phyloP scores from a whole-genome alignment of 2,888 invertebrate genomes.

The Tenthredo notha region DNA sequence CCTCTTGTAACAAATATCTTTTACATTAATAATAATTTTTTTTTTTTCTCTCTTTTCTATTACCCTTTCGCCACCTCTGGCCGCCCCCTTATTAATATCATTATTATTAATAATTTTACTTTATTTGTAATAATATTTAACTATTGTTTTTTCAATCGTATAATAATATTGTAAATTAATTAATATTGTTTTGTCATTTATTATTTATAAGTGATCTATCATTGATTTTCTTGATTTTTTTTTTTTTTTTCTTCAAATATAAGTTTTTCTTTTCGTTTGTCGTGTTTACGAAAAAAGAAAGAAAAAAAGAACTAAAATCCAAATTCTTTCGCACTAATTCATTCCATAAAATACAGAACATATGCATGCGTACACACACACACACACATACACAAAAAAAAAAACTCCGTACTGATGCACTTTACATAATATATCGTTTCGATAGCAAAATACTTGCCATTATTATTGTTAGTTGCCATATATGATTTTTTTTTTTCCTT shows the following conservation, averaged over 20 bases:
- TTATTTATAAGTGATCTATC: conserved; percentile 23
- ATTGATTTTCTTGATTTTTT: conserved; percentile 23
- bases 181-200: conserved; percentile 8
- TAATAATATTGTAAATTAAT: conserved; percentile 30
- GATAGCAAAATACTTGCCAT: conserved; percentile 73
- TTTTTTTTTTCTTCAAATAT: background rate
- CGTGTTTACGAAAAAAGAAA: conserved; percentile 11
- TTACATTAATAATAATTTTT: background rate
- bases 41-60: background rate
- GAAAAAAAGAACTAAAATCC: background rate
- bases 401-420: conserved; percentile 12
- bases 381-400: background rate
- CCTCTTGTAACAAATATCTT: background rate
- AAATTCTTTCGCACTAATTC: conserved; percentile 56
- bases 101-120: conserved; percentile 13
- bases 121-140: conserved; percentile 23
- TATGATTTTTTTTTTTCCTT: conserved; percentile 53
- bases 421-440: conserved; percentile 29
- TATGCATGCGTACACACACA: background rate
- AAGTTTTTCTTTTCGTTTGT: conserved; percentile 53
- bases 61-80: no score
- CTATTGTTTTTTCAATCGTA: conserved; percentile 6
- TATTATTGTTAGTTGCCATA: conserved; percentile 75
- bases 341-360: conserved; percentile 55
- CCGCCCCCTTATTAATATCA: no score